Base-by-base conservation (phyloP, 2,888 invertebrate species). In the Keiferia lycopersicella region DNA sequence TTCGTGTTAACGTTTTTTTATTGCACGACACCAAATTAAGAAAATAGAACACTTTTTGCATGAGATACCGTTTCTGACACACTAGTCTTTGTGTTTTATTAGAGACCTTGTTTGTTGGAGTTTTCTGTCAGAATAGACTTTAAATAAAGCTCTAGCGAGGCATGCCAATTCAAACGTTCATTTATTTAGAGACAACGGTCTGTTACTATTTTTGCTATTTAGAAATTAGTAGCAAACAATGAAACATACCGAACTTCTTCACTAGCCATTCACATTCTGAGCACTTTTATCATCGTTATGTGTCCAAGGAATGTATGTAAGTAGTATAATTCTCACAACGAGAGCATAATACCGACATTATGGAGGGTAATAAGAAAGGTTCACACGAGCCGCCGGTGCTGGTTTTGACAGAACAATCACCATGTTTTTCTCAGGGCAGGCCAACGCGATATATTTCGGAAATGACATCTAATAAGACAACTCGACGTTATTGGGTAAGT, bases 351-450 rank as follows among this genome's bases (percentile, higher is more conserved):
- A 66, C 62, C 62, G 58, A 67, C 66, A 60, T 68, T 67, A 71
- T 64, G 38, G 58, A 12, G 67, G 71, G 74, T 81, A 83, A 83
- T 81, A 81, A 77, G 80, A 73, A 71, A 66, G 68, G 78, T 86
- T 86, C 86, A 80, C 85, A 86, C 80, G 81, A 78, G 73, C 67
- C 69, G 73, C 64, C 67, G 65, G 64, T 68, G 56, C 41, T 75
- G 75, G 71, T 75, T 82, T 84, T 81, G 82, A 82, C 77, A 76
- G 80, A 85, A 86, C 86, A 87, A 88, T 88, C 80, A 82, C 78
- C 72, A 75, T 69, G 75, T 79, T 83, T 80, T 87, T 88, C 86
- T 81, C 86, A 80, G 72, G 73, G 58, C 48, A 62, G 56, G 65
- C 66, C 58, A 41, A 63, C 65, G 73, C 79, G 74, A 81, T 80